phyloP scores from a whole-genome alignment of 1,140 invertebrate genomes.

The Hetaerina americana region DNA sequence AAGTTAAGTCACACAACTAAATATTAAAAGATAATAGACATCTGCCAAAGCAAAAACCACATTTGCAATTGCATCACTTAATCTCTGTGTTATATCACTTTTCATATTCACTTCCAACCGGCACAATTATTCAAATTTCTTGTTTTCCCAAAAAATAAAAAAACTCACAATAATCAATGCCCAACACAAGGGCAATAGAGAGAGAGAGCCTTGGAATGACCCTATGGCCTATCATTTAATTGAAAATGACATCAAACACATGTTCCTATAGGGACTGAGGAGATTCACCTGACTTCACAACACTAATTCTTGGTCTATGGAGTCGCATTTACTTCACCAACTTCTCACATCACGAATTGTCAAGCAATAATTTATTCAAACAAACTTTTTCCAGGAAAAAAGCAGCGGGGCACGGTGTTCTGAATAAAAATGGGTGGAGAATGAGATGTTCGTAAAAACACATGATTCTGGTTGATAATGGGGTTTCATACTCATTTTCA shows the following conservation, averaged over 20 bases:
- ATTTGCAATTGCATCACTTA: not conserved
- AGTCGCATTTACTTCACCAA: not conserved
- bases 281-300: not conserved
- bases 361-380: not conserved
- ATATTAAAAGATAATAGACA: slow-evolving; percentile 1
- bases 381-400: too few relatives aligned
- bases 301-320: not conserved
- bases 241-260: not conserved
- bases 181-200: not conserved
- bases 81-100: not conserved
- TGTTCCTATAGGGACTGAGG: not conserved
- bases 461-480: not conserved
- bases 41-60: not conserved
- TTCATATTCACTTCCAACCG: not conserved
- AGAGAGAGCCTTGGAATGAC: not conserved
- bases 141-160: not conserved
- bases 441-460: too few relatives aligned
- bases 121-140: not conserved
- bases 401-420: not conserved
- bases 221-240: not conserved
- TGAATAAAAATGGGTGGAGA: too few relatives aligned
- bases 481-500: not conserved
- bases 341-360: not conserved
- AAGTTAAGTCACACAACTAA: not conserved
- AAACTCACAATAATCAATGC: not conserved